Percentiles rank a stretch among this genome's conserved stretches.
phyloP scores from a whole-genome alignment of 23 tunicate genomes.

The Halocynthia aurantium region DNA sequence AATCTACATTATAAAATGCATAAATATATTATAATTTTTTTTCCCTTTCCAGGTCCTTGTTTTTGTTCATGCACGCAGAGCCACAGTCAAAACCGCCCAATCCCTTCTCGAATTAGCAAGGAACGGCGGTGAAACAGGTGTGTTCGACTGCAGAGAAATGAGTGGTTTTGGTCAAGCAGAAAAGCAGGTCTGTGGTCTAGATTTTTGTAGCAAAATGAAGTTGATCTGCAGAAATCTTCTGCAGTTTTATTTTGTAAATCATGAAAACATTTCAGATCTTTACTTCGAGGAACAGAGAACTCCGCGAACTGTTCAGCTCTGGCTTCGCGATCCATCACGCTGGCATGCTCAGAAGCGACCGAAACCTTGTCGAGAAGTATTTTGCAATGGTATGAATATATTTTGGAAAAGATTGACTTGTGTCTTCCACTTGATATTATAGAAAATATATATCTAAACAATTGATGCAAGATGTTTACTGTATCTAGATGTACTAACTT shows the following conservation, averaged over 20 bases:
- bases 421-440: neutral
- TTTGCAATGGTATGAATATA: constrained; percentile 39
- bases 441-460: no score
- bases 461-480: no score
- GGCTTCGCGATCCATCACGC: constrained; percentile 96
- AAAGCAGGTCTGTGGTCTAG: constrained; percentile 39
- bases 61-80: constrained; percentile 93
- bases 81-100: constrained; percentile 74
- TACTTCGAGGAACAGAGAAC: constrained; percentile 63
- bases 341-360: constrained; percentile 82
- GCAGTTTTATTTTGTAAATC: neutral
- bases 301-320: constrained; percentile 55
- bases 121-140: constrained; percentile 45
- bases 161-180: constrained; percentile 59
- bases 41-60: constrained; percentile 70
- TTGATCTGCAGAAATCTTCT: neutral
- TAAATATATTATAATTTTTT: neutral
- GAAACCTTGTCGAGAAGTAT: constrained; percentile 72
- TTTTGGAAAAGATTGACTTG: neutral
- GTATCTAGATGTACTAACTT: no score
- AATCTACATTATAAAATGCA: no score
- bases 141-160: constrained; percentile 54
- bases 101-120: constrained; percentile 74
- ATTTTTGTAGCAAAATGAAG: neutral
- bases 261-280: constrained; percentile 35